Evolutionary conservation across 1,140 invertebrate genomes (phyloP), one percentile per base, ranked within the genome.

Genomic region (Anastatus disparis): DNA sequence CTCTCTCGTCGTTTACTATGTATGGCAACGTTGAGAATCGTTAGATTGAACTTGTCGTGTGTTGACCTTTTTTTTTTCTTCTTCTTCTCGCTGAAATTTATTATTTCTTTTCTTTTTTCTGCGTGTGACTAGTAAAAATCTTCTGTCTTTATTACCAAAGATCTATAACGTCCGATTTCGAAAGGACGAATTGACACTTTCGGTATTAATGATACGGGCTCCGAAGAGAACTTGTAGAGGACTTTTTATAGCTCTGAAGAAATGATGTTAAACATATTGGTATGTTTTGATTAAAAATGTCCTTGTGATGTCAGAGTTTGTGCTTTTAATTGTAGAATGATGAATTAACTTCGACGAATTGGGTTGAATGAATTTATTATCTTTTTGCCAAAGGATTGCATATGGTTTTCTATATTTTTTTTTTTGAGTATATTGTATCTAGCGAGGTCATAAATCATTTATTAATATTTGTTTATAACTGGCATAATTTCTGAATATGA

Each of bases 21-120:
- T 17, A 67, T 10, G 65, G n/a, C n/a, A 48, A 26, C 44, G 27
- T n/a, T n/a, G 44, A 35, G 7, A 42, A n/a, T 20, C 27, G 15
- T 15, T 46, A 8, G 48, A 63, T 63, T 70, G 35, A 20, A 70
- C 38, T 62, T 70, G 76, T 79, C 75, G 73, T 74, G n/a, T n/a
- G 70, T 75, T 79, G 76, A 76, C 76, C 75, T 72, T 62, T 76
- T 74, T 53, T 59, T n/a, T n/a, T 71, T 56, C 55, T 44, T 44
- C 27, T 61, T n/a, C 31, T 71, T 68, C 31, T 68, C 62, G 53
- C 3, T 12, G 29, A 24, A 12, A 8, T 24, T 31, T 27, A 52
- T n/a, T 13, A 24, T 53, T 65, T 31, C 38, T 27, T 42, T 67
- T 50, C 46, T 42, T 50, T 42, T 40, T 55, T 61, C 29, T 4